These are phyloP conservation scores for Cephalotes varians DNA, from an alignment of 2,888 invertebrate species.

Conservation along the genomic window DNA sequence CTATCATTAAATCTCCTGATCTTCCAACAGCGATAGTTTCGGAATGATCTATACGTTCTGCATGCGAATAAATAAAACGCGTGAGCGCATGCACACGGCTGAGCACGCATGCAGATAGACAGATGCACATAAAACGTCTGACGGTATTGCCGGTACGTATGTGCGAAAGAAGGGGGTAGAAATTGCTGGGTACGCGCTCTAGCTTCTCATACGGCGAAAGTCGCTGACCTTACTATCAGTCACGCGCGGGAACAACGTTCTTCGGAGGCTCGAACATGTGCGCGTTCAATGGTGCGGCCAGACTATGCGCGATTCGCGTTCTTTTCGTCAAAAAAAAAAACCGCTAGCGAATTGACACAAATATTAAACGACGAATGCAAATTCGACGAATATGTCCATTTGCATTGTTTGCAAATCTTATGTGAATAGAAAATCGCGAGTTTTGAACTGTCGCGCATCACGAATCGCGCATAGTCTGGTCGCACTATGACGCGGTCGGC, in stretches of 20 bases:
- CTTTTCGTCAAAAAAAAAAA: too few species aligned
- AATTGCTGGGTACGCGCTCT: constrained; percentile 37
- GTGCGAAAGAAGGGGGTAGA: constrained; percentile 38
- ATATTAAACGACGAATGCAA: too few species aligned
- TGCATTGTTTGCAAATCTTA: too few species aligned
- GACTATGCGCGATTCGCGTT: too few species aligned
- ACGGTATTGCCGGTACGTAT: constrained; percentile 3
- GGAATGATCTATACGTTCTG: background rate
- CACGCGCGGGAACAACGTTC: constrained; percentile 53
- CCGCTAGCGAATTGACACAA: too few species aligned
- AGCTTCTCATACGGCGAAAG: constrained; percentile 42
- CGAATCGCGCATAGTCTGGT: too few species aligned
- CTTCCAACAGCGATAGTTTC: background rate
- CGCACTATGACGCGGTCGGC: constrained; percentile 39
- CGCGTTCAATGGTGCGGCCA: too few species aligned
- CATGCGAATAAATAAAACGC: constrained; percentile 28
- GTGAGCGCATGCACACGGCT: background rate
- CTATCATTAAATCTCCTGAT: background rate
- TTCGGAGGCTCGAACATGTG: constrained; percentile 32
- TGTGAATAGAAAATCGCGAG: too few species aligned
- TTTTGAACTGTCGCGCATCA: too few species aligned
- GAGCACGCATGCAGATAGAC: constrained; percentile 10
- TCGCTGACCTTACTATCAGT: constrained; percentile 50
- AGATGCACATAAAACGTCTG: constrained; percentile 22
- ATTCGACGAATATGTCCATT: too few species aligned